These are phyloP conservation scores for Calliopum simillimum DNA, from an alignment of 2,888 invertebrate species.

Conservation along the genomic window DNA sequence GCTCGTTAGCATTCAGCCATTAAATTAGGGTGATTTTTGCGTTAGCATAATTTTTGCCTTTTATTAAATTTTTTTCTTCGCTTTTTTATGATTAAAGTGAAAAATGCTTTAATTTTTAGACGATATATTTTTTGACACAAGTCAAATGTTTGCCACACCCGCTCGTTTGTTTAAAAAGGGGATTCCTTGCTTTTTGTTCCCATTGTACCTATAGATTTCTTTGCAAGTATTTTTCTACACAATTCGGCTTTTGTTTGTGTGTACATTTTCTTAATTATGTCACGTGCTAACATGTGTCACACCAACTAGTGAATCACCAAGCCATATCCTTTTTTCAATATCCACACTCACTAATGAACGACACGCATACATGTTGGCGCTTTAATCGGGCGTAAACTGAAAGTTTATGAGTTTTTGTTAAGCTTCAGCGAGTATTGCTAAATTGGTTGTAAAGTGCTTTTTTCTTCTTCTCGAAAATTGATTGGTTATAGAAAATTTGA, in stretches of 20 bases:
- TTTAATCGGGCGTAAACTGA: conserved; percentile 5
- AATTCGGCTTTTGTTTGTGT: not conserved
- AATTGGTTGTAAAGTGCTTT: conserved; percentile 18
- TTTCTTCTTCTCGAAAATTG: not conserved
- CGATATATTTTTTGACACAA: conserved; percentile 18
- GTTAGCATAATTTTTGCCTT: not conserved
- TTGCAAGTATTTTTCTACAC: not conserved
- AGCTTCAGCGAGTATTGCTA: conserved; percentile 10
- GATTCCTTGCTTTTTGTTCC: not conserved
- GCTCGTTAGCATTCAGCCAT: not conserved
- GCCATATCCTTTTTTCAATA: not conserved
- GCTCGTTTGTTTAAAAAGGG: too few species aligned
- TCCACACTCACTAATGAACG: not conserved
- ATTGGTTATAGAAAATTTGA: not conserved
- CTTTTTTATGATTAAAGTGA: not conserved
- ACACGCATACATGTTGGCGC: not conserved
- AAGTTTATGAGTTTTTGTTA: conserved; percentile 7
- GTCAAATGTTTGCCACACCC: conserved; percentile 19
- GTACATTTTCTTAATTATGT: conserved; percentile 21
- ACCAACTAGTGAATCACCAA: not conserved
- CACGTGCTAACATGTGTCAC: conserved; percentile 12
- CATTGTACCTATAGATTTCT: not conserved
- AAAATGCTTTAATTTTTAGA: not conserved
- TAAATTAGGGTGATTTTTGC: conserved; percentile 21
- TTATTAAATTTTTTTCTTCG: not conserved